These are phyloP conservation scores for Reticulitermes speratus DNA, from an alignment of 1,140 invertebrate species.

Conservation along the genomic window DNA sequence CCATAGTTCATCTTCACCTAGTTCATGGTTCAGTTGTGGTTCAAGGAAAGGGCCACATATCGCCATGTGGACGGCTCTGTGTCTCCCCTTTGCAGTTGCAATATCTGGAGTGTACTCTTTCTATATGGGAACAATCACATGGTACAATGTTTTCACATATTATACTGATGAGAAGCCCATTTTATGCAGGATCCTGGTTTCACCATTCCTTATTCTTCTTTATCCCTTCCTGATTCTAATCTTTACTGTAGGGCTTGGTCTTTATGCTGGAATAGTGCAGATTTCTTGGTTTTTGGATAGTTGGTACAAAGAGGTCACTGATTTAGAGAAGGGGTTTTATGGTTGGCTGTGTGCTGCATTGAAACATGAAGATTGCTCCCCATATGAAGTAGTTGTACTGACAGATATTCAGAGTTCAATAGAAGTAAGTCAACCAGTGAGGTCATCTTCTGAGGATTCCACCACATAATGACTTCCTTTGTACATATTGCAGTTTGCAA, in stretches of 20 bases:
- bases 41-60: conserved; percentile 62
- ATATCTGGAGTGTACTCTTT: conserved; percentile 67
- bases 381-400: conserved; percentile 58
- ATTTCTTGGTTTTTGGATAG: conserved; percentile 65
- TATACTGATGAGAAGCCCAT: conserved; percentile 67
- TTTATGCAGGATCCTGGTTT: conserved; percentile 58
- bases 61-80: conserved; percentile 62
- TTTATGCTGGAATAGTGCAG: conserved; percentile 68
- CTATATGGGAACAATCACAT: conserved; percentile 72
- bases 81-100: conserved; percentile 63
- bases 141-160: conserved; percentile 74
- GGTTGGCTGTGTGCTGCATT: conserved; percentile 71
- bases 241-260: conserved; percentile 61
- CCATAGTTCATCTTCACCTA: neutral
- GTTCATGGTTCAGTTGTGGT: conserved; percentile 28
- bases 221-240: conserved; percentile 70
- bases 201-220: conserved; percentile 66
- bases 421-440: neutral
- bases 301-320: conserved; percentile 69
- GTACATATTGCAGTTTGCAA: neutral
- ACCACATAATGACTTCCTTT: conserved; percentile 19
- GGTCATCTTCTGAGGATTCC: conserved; percentile 33
- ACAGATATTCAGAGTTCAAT: conserved; percentile 34
- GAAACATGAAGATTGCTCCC: conserved; percentile 68
- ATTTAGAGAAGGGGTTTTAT: conserved; percentile 78